Percentiles rank a stretch among this genome's conserved stretches.
Evolutionary conservation across 2,797 vertebrate genomes (phyloP).

Genomic region (Nasua narica): DNA sequence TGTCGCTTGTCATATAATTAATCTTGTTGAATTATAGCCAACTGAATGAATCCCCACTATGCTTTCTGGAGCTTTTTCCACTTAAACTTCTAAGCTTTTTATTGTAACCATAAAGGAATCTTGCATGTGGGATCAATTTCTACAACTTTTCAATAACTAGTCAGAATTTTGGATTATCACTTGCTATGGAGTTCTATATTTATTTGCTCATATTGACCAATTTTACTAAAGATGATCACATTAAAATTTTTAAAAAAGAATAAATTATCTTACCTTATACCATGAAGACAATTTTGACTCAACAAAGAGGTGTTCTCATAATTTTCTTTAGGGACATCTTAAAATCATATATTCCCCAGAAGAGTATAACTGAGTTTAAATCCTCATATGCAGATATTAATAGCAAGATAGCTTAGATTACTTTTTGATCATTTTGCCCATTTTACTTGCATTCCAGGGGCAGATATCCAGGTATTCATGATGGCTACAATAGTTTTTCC

Average conservation of each 20-base stretch:
- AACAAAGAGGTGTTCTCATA: background rate
- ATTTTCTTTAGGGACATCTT: background rate
- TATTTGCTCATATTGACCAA: background rate
- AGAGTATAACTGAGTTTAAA: background rate
- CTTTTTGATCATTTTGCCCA: background rate
- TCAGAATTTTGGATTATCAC: background rate
- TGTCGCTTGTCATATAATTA: background rate
- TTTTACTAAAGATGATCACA: background rate
- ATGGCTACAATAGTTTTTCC: background rate
- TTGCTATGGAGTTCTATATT: background rate
- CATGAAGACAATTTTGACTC: background rate
- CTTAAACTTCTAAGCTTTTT: background rate
- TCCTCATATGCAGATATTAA: background rate
- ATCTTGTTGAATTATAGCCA: background rate
- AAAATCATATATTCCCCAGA: background rate
- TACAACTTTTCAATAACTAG: background rate
- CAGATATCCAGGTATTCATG: background rate
- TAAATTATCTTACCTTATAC: background rate
- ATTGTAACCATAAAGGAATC: background rate
- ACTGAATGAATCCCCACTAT: background rate
- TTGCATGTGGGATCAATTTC: background rate
- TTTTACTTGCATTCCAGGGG: constrained; percentile 21
- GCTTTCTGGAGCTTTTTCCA: background rate
- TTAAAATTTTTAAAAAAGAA: background rate
- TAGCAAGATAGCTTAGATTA: background rate